Base-by-base conservation (phyloP, 2,888 invertebrate species). In the Gibbula magus region DNA sequence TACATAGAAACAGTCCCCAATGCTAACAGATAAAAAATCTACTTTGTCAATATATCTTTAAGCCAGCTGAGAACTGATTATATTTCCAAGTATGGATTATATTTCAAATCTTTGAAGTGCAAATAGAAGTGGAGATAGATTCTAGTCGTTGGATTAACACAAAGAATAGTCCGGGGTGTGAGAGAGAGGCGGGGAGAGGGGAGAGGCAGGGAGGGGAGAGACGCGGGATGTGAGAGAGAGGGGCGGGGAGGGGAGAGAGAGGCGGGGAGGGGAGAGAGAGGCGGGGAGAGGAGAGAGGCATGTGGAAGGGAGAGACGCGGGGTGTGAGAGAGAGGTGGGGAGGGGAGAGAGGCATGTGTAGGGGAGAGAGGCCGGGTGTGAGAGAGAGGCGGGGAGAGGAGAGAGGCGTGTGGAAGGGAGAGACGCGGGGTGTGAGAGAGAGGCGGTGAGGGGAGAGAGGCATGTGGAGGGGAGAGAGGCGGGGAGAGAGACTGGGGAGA, bases 371-470 rank as follows among this genome's bases (percentile, higher is more conserved):
- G 29, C 13, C 0, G 35, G 2, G 51, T 29, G 53, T 66, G 76
- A 25, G 29, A 53, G 35, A 32, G 70, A 67, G 76, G 76, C 32
- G 52, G 67, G 67, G 67, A 29, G n/a, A 32, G 54, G 56, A 74
- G 73, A 73, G 32, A 70, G 73, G 54, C 45, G 20, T 25, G 25
- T 29, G 53, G 45, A 45, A 54, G 54, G 32, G 25, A 53, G 73
- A 54, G 53, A 78, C 4, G 35, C 35, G 29, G 29, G 25, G 7
- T 5, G 54, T 25, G 1, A 53, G 39, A 32, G 20, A 54, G 8
- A 0, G 20, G 1, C 29, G 22, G n/a, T 8, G 39, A 16, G 18
- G 29, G 29, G 29, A 29, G 29, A 73, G 45, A 54, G 73, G 74
- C 20, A 73, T 73, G 74, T 53, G 10, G 53, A 56, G 74, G 61